Conservation (phyloP, 2,888 invertebrate genomes). For the Noctua fimbriata region DNA sequence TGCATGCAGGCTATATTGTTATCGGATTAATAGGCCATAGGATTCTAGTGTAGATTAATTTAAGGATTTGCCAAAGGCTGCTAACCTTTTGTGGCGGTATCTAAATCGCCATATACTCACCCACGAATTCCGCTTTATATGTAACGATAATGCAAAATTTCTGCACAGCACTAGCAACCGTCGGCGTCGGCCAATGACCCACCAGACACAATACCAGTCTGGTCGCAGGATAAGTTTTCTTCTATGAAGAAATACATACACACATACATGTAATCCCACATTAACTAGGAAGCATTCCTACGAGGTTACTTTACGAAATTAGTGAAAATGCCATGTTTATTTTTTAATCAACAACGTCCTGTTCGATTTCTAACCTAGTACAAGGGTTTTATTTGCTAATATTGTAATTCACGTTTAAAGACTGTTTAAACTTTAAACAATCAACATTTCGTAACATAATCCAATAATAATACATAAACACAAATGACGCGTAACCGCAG, state of each 20-base stretch:
- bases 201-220: neutral
- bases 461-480: conserved; percentile 1
- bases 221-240: neutral
- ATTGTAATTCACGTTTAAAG: neutral
- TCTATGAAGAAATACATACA: neutral
- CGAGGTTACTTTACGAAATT: neutral
- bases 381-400: neutral
- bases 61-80: neutral
- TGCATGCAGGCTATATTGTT: conserved; percentile 79
- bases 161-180: neutral
- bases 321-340: neutral
- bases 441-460: neutral
- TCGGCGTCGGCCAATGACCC: neutral
- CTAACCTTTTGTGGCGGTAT: neutral
- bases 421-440: neutral
- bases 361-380: neutral
- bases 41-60: conserved; percentile 64
- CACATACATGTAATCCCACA: too few species aligned
- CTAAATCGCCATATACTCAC: neutral
- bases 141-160: neutral
- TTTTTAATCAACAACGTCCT: neutral
- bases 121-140: neutral
- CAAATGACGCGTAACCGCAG: conserved; percentile 51
- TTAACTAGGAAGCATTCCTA: neutral
- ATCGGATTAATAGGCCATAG: conserved; percentile 75